Evolutionary conservation across 2,797 vertebrate species (phyloP), one percentile per base, ranked within the genome.

Genomic region (Lutjanus argentimaculatus): DNA sequence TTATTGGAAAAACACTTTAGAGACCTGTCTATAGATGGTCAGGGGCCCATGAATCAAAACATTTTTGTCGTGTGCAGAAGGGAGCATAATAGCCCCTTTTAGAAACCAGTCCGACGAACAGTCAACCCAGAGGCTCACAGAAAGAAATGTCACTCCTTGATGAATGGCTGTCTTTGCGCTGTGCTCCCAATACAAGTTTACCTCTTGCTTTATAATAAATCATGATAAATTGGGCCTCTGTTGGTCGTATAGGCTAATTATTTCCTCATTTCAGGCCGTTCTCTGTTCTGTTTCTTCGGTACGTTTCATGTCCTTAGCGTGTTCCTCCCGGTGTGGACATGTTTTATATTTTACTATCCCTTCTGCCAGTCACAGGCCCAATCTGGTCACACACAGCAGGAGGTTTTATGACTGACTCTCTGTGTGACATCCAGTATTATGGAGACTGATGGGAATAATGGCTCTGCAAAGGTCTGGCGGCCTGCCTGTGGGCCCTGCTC

Each of bases 91-190:
- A 87, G 85, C 57, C 80, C 82, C 87, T 92, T 90, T 88, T 82
- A 86, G 85, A 84, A 92, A 90, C 66, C 73, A 61, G 83, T 72
- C 83, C 25, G 10, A 72, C 89, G 88, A 89, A 88, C 67, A 49
- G 68, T 90, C 78, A 57, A 85, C 63, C 85, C 79, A 77, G 77
- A 81, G 72, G 83, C 90, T 78, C 11, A 42, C 74, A 87, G 87
- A 90, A 90, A 92, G 75, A 81, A 85, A 92, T 76, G 87, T 82
- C 87, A 87, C 46, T 52, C 83, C 86, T 84, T 94, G 93, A 95
- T 95, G 90, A 95, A 95, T 94, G 90, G 82, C 77, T 92, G 92
- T 93, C 89, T 95, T 93, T 91, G 74, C 89, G 73, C 77, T 42
- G 51, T 67, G 72, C 84, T 85, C 81, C 87, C 75, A 17, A 74